Percentiles rank a stretch among this genome's conserved stretches.
These are phyloP conservation scores for Batillaria attramentaria DNA, from an alignment of 1,140 invertebrate species.

Conservation along the genomic window DNA sequence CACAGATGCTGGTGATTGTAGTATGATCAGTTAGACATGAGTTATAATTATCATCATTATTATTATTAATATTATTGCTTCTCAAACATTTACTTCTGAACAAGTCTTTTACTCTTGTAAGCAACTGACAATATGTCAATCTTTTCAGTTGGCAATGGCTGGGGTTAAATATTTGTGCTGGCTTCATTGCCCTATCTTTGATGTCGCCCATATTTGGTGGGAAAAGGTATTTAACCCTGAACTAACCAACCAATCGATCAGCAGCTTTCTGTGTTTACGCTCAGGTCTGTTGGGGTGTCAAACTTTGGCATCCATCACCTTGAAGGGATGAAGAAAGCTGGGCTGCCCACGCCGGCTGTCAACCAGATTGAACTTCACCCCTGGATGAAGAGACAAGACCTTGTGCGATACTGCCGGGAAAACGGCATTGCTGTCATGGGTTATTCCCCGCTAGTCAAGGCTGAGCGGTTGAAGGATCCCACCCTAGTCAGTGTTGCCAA, in stretches of 20 bases:
- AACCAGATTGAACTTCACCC: conserved; percentile 67
- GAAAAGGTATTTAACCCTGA: too few species aligned
- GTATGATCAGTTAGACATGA: too few species aligned
- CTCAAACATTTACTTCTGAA: too few species aligned
- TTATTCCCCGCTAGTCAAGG: conserved; percentile 61
- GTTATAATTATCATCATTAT: too few species aligned
- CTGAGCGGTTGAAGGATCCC: conserved; percentile 48
- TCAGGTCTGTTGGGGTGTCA: conserved; percentile 65
- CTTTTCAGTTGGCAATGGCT: too few species aligned
- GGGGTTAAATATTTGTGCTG: conserved; percentile 1
- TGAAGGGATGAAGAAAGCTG: conserved; percentile 50
- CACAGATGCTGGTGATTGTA: too few species aligned
- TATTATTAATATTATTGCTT: too few species aligned
- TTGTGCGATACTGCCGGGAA: conserved; percentile 59
- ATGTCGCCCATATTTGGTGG: not conserved
- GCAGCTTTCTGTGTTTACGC: conserved; percentile 1
- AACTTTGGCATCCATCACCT: conserved; percentile 65
- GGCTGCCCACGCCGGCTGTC: conserved; percentile 56
- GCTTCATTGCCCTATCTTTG: not conserved
- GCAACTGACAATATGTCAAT: too few species aligned
- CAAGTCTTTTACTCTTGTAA: too few species aligned
- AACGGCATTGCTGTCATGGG: conserved; percentile 62
- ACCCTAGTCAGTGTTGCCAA: conserved; percentile 44
- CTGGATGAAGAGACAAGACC: conserved; percentile 49
- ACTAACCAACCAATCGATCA: too few species aligned